These are phyloP conservation scores for Macrotis lagotis DNA, from an alignment of 2,113 vertebrate genomes.

Conservation along the genomic window DNA sequence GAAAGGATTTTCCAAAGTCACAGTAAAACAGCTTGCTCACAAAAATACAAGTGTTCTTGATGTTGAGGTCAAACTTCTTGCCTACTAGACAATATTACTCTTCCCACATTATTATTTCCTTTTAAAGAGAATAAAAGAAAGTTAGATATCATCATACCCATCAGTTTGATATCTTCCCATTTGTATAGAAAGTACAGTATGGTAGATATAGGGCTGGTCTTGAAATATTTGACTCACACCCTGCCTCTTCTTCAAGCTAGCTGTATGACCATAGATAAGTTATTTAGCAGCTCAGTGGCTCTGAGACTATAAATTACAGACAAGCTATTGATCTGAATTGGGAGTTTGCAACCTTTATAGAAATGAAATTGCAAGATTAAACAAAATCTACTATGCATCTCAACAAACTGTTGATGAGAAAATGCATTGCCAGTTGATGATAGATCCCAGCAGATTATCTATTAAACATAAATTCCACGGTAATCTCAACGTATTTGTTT, in stretches of 20 bases:
- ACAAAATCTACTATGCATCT: background rate
- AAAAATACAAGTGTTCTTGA: background rate
- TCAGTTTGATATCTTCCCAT: background rate
- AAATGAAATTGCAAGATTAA: background rate
- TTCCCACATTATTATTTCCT: background rate
- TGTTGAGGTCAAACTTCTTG: background rate
- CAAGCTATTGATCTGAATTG: background rate
- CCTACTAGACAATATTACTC: background rate
- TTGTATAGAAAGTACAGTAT: background rate
- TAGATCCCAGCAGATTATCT: slow-evolving; percentile 10
- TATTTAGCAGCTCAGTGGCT: background rate
- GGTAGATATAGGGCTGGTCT: background rate
- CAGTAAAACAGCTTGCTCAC: background rate
- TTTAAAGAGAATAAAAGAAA: slow-evolving; percentile 29
- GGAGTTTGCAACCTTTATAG: background rate
- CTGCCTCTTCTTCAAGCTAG: background rate
- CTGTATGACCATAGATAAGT: background rate
- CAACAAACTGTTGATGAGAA: slow-evolving; percentile 40
- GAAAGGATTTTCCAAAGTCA: background rate
- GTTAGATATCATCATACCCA: background rate
- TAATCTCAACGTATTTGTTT: slow-evolving; percentile 55
- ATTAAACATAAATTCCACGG: slow-evolving; percentile 32
- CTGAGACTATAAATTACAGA: background rate
- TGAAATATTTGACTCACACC: background rate
- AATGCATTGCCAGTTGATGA: slow-evolving; percentile 32